Conservation (phyloP, 2,113 vertebrate genomes). For the Sakesphorus luctuosus region DNA sequence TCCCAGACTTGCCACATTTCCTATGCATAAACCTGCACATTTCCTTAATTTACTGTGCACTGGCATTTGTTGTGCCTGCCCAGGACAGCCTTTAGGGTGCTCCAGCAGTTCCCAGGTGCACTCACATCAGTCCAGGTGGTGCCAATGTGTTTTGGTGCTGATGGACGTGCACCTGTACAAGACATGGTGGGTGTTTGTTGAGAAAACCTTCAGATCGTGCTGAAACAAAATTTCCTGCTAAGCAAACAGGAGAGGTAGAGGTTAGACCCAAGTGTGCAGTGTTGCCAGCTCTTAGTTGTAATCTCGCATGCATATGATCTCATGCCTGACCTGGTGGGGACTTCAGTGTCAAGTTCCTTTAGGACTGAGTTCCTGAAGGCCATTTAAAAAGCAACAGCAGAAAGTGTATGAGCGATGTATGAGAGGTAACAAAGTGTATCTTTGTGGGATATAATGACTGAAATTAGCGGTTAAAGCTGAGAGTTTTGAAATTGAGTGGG, state of each 20-base stretch:
- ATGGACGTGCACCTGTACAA: background rate
- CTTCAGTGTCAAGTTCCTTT: background rate
- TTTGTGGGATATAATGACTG: conserved; percentile 20
- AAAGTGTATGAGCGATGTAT: background rate
- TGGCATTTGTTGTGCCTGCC: background rate
- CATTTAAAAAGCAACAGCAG: background rate
- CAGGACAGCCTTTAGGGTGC: background rate
- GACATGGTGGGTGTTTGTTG: background rate
- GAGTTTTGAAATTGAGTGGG: background rate
- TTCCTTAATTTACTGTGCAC: background rate
- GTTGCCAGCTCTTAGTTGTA: background rate
- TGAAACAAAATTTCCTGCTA: background rate
- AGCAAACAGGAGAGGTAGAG: background rate
- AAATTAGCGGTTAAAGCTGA: background rate
- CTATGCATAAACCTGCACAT: background rate
- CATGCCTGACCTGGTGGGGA: background rate
- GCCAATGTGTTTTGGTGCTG: background rate
- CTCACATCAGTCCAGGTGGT: background rate
- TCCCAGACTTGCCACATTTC: background rate
- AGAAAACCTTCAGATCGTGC: background rate
- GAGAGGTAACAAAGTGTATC: background rate
- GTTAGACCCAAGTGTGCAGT: background rate
- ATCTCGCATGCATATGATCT: background rate
- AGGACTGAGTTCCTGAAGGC: background rate
- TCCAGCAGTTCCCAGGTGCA: background rate